A percentile compares a stretch with the other conserved stretches of the same genome.
phyloP scores from a whole-genome alignment of 1,140 invertebrate genomes.

The Papilio xuthus region DNA sequence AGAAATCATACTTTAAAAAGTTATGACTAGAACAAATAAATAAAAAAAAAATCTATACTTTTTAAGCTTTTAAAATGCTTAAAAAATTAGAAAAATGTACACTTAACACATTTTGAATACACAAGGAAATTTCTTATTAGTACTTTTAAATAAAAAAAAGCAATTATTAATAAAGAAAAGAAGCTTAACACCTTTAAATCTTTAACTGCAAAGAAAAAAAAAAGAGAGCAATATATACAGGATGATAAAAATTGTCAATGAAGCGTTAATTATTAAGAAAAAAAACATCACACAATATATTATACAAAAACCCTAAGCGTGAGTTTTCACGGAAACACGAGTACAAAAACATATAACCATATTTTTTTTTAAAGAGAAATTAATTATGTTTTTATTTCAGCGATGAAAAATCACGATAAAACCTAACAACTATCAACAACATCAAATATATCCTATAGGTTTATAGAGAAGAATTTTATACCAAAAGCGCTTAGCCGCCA shows the following conservation, averaged over 20 bases:
- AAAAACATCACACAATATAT: constrained; percentile 29
- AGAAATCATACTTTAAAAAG: neutral
- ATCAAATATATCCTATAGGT: constrained; percentile 31
- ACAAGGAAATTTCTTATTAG: neutral
- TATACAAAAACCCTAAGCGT: constrained; percentile 19
- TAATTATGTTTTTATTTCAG: too few relatives aligned
- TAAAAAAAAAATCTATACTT: neutral
- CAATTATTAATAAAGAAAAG: neutral
- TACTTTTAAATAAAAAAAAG: neutral
- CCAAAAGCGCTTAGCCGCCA: neutral
- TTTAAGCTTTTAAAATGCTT: neutral
- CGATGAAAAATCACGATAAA: neutral
- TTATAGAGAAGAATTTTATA: constrained; percentile 25
- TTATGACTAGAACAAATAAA: constrained; percentile 14
- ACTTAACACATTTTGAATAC: neutral
- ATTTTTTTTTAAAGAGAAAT: too few relatives aligned
- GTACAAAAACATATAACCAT: too few relatives aligned
- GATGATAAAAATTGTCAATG: constrained; percentile 31
- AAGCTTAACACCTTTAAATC: too few relatives aligned
- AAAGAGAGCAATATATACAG: constrained; percentile 5
- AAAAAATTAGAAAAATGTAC: neutral
- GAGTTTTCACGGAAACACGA: neutral
- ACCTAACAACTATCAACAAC: constrained; percentile 32
- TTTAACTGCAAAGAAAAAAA: too few relatives aligned
- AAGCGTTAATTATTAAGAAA: constrained; percentile 27